Base-by-base conservation (phyloP, 2,113 vertebrate genomes). In the Hirundichthys speculiger region DNA sequence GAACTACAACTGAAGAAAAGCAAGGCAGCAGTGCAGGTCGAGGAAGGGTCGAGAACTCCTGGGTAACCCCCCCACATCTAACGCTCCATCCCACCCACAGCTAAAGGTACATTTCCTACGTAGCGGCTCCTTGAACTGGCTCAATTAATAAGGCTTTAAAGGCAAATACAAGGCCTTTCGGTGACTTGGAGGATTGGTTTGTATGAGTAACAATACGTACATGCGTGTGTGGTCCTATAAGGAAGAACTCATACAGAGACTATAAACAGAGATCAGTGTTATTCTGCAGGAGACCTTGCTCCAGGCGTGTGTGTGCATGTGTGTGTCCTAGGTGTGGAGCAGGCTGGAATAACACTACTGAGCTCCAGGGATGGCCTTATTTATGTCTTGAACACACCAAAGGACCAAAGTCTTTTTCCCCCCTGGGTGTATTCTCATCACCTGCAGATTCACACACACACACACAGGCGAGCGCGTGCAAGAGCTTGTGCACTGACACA, bases 241-340 rank as follows among this genome's bases (percentile, higher is more conserved):
- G 86, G 84, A 88, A 89, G 86, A 65, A 66, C 82, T 82, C 86
- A 82, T 83, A 86, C 79, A 69, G 84, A 82, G 85, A 85, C 77
- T 73, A 80, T 90, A 87, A 91, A 89, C 88, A 88, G 46, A 88
- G 84, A 89, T 87, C 86, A 87, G 83, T 85, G 84, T 70, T 59
- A 59, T 87, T 70, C 82, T 77, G 80, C 82, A 77, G 87, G 75
- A 88, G 82, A 77, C 87, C 79, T 85, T 86, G 88, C 84, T 86
- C 57, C 43, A 56, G 78, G 84, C 84, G 19, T 80, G 74, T 59
- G 84, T 69, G 77, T 79, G 51, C 34, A 43, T 48, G 77, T 67
- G 76, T 63, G 74, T 51, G 66, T 79, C 61, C 55, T 73, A 79
- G 85, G 80, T 88, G 76, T 82, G 75, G 62, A 77, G 73, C 59